Base-by-base conservation (phyloP, 2,888 invertebrate species). In the Acholoe squamosa region DNA sequence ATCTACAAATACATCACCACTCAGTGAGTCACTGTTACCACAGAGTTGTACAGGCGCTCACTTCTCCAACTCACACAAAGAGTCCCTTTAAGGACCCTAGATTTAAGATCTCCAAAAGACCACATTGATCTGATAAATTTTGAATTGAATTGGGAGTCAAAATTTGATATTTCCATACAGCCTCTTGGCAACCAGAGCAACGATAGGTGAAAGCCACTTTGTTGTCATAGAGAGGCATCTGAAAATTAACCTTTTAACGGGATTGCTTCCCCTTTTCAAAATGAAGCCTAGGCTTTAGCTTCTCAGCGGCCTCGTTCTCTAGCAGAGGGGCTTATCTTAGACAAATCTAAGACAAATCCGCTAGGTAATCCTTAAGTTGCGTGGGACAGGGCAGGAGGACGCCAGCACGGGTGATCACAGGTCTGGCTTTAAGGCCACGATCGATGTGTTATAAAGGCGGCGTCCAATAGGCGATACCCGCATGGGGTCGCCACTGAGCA, bases 351-450 rank as follows among this genome's bases (percentile, higher is more conserved):
- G 76, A 28, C 28, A 76, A 28, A 76, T 76, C 76, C 28, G 31
- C 28, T 14, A 31, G 76, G 25, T 31, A 76, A 76, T 76, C 34
- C 80, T 19, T 80, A 80, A 80, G 33, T 43, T 14, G 34, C 43
- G 43, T 80, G 80, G 43, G 80, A 43, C 34, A 80, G 80, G n/a
- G 34, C 43, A 34, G 80, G 25, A 71, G 71, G 71, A 22, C 28
- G 28, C 1, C 76, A 71, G 22, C n/a, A 16, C 76, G 31, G 76
- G 80, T 43, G 80, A 80, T 80, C 80, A 80, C 80, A 80, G 43
- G 80, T 80, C 80, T 80, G 80, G 80, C 43, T 80, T 80, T 34
- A 80, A 43, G 80, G 80, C 80, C n/a, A 19, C 80, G 34, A 43
- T 80, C 43, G 19, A 43, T 80, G 19, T 43, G 7, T 80, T 33